Percentiles rank a stretch among this genome's conserved stretches.
phyloP scores from a whole-genome alignment of 2,797 vertebrate species.

The Hoplostethus mediterraneus region DNA sequence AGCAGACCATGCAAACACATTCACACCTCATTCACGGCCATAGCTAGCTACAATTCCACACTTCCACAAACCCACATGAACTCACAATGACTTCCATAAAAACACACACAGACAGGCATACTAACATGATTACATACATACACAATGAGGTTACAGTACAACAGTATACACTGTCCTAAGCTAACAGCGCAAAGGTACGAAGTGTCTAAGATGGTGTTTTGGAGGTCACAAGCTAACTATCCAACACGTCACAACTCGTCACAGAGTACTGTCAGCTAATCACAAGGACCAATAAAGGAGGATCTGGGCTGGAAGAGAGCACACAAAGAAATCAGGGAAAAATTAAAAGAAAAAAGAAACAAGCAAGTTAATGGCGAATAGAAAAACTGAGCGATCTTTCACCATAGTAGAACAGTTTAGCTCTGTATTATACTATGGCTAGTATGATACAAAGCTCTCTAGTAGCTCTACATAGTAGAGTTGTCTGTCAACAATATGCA shows the following conservation, averaged over 20 bases:
- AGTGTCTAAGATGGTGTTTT: slow-evolving; percentile 60
- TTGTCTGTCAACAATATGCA: slow-evolving; percentile 33
- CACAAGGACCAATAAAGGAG: slow-evolving; percentile 43
- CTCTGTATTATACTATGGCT: slow-evolving; percentile 31
- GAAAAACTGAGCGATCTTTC: slow-evolving; percentile 34
- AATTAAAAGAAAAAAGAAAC: slow-evolving; percentile 18
- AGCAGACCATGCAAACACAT: slow-evolving; percentile 70
- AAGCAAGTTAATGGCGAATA: slow-evolving; percentile 20
- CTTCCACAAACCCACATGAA: neutral
- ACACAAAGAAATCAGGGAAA: slow-evolving; percentile 12
- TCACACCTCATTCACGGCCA: slow-evolving; percentile 35
- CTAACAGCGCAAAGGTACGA: slow-evolving; percentile 72
- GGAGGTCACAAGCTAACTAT: slow-evolving; percentile 70
- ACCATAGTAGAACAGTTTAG: slow-evolving; percentile 37
- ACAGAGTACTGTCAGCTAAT: slow-evolving; percentile 55
- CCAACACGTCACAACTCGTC: slow-evolving; percentile 62
- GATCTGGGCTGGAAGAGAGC: slow-evolving; percentile 37
- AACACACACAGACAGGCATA: slow-evolving; percentile 5
- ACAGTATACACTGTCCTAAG: slow-evolving; percentile 69
- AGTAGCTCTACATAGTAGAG: slow-evolving; percentile 53
- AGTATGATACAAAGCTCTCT: slow-evolving; percentile 44
- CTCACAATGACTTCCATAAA: neutral
- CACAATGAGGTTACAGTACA: slow-evolving; percentile 70
- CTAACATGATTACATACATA: slow-evolving; percentile 40
- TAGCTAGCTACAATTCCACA: slow-evolving; percentile 6